Percentiles rank a stretch among this genome's conserved stretches.
These are phyloP conservation scores for Hypotaenidia philippensis DNA, from an alignment of 2,797 vertebrate genomes.

Conservation along the genomic window DNA sequence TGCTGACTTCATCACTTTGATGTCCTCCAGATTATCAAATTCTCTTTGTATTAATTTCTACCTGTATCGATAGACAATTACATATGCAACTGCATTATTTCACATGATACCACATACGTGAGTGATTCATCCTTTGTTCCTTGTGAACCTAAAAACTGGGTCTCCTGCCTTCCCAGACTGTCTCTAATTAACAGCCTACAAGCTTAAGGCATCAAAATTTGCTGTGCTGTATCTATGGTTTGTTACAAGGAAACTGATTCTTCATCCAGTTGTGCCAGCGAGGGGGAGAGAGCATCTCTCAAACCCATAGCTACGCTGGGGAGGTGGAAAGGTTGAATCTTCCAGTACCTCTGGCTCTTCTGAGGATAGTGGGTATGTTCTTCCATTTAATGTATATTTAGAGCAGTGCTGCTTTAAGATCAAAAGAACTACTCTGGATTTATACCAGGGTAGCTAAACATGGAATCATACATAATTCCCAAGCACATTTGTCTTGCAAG, in stretches of 20 bases:
- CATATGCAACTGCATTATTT: not conserved
- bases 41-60: conserved; percentile 1
- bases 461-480: conserved; percentile 60
- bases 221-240: not conserved
- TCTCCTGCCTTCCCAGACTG: conserved; percentile 23
- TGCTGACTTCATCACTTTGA: not conserved
- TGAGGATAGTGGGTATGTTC: not conserved
- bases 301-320: not conserved
- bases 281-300: not conserved
- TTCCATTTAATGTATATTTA: conserved; percentile 22
- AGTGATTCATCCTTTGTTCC: conserved; percentile 37
- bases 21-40: not conserved
- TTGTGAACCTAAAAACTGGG: not conserved
- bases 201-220: conserved; percentile 27
- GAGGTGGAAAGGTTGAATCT: not conserved
- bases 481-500: conserved; percentile 59
- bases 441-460: conserved; percentile 56
- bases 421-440: conserved; percentile 55
- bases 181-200: not conserved
- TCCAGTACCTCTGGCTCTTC: not conserved
- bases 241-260: not conserved
- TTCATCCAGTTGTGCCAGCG: not conserved
- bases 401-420: conserved; percentile 43
- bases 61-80: conserved; percentile 33
- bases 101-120: not conserved